Percentiles rank a stretch among this genome's conserved stretches.
These are phyloP conservation scores for Tetranychus piercei DNA, from an alignment of 2,888 invertebrate genomes.

Conservation along the genomic window DNA sequence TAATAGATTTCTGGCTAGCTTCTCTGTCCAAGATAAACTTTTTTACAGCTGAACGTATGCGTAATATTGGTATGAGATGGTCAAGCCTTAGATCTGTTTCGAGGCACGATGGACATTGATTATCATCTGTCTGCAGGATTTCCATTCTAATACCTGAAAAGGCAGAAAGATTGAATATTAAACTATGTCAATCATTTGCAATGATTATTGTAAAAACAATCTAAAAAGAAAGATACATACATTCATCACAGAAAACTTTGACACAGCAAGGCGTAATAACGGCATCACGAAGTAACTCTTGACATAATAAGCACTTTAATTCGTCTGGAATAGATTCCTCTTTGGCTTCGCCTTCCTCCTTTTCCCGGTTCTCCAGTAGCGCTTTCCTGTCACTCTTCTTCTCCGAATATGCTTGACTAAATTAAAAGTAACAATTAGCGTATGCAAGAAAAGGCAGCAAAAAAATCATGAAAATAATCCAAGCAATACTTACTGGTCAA, in stretches of 20 bases:
- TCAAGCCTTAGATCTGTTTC: conserved; percentile 81
- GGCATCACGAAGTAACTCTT: conserved; percentile 77
- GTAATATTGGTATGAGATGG: conserved; percentile 76
- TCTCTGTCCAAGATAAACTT: conserved; percentile 41
- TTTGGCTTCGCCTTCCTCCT: conserved; percentile 24
- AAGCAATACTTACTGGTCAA: conserved; percentile 48
- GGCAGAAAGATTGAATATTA: too few species aligned
- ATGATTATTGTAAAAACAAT: conserved; percentile 44
- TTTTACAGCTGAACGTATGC: conserved; percentile 66
- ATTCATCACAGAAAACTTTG: conserved; percentile 94
- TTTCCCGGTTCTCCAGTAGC: conserved; percentile 31
- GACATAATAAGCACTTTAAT: conserved; percentile 73
- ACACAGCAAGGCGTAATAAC: conserved; percentile 97
- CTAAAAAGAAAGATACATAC: conserved; percentile 41
- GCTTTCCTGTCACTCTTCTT: conserved; percentile 44
- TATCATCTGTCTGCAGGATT: conserved; percentile 75
- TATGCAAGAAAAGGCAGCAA: conserved; percentile 27
- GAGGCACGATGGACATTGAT: conserved; percentile 82
- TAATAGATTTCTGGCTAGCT: neutral
- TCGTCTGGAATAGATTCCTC: conserved; percentile 60
- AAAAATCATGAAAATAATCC: conserved; percentile 15
- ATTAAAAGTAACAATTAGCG: conserved; percentile 30
- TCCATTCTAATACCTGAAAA: conserved; percentile 41
- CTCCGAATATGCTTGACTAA: conserved; percentile 52
- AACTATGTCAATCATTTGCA: too few species aligned